Conservation (phyloP, 2,797 vertebrate genomes). For the Sebastes flavidus region DNA sequence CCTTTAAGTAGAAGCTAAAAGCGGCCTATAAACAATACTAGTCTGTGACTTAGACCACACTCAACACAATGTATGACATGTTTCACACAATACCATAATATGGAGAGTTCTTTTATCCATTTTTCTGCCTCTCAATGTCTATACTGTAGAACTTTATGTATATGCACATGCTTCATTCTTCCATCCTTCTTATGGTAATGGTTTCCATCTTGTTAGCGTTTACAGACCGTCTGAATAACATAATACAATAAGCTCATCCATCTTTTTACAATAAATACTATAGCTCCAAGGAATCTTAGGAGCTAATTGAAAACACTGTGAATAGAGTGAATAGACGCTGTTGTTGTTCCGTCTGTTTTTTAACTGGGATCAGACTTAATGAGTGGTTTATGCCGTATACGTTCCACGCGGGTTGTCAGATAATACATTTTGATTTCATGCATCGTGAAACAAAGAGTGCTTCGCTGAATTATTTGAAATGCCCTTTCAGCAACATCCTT, state of each 20-base stretch:
- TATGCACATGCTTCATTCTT: background rate
- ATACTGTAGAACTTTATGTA: background rate
- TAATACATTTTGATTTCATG: slow-evolving; percentile 36
- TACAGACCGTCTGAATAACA: slow-evolving; percentile 43
- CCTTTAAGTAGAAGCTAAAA: background rate
- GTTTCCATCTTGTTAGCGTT: slow-evolving; percentile 11
- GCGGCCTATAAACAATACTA: background rate
- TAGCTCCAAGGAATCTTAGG: slow-evolving; percentile 18
- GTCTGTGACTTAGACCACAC: too few relatives aligned
- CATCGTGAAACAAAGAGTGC: slow-evolving; percentile 3
- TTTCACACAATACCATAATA: background rate
- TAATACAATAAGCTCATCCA: slow-evolving; percentile 34
- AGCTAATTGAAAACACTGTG: slow-evolving; percentile 26
- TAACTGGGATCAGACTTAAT: slow-evolving; percentile 1
- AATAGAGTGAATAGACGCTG: slow-evolving; percentile 1
- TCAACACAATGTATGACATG: background rate
- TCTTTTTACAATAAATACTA: slow-evolving; percentile 39
- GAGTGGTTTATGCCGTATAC: background rate
- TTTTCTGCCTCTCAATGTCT: background rate
- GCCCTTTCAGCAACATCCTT: background rate
- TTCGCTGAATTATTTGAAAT: slow-evolving; percentile 17
- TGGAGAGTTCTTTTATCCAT: background rate
- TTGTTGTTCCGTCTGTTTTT: background rate
- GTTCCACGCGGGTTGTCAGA: background rate
- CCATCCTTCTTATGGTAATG: background rate